Evolutionary conservation across 2,888 invertebrate species (phyloP), one percentile per base, ranked within the genome.

Genomic region (Ligdia adustata): DNA sequence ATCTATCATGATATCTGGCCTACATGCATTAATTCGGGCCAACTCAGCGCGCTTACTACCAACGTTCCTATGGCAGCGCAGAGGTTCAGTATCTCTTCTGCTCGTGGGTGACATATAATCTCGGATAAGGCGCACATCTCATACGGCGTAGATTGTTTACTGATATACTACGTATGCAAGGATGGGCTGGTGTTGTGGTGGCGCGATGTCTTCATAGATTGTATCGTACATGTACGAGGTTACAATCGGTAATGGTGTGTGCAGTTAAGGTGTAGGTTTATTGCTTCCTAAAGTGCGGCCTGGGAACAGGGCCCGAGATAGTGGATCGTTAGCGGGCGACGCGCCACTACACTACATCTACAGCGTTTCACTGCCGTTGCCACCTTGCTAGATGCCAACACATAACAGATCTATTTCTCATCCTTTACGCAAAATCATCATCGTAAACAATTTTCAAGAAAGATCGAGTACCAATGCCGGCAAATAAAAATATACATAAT

Each of bases 191-290:
- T 22, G 42, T 14, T 42, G 34, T 3, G 14, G 33, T 16, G 11
- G 9, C 29, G 51, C 60, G 60, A 53, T 55, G 59, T 79, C 75
- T 71, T 68, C 73, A 70, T 59, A 76, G 82, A 82, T 83, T 72
- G 75, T 84, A 85, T 85, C 84, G 76, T 69, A 75, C 65, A 71
- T 71, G 71, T 74, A 71, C 70, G 77, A 82, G 82, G 84, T 82
- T 86, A 86, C 82, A 83, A 83, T 84, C 82, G 79, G 87, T 88
- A 87, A 87, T 86, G 82, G 78, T 74, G 76, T 82, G 78, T 81
- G 85, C 86, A 84, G 89, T 85, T 85, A 87, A 82, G 84, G 86
- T 82, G 79, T 87, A 82, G 79, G 80, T 83, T 88, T 88, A 89
- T 88, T 88, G 75, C 88, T 88, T 89, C 89, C 89, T 83, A 68